These are phyloP conservation scores for Hemitrygon akajei DNA, from an alignment of 2,797 vertebrate species.

Conservation along the genomic window DNA sequence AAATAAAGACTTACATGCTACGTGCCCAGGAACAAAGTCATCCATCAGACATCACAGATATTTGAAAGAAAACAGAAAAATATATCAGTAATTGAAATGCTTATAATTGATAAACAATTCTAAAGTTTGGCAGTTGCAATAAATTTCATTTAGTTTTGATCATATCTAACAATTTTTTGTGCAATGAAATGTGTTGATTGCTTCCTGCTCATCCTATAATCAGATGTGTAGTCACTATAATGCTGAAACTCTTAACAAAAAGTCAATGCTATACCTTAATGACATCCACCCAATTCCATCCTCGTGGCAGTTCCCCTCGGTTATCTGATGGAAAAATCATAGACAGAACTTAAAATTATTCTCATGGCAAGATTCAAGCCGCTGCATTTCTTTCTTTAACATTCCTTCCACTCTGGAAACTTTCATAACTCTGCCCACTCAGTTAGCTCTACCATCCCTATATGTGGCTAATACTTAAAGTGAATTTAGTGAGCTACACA, in stretches of 20 bases:
- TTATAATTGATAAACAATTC: neutral
- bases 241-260: neutral
- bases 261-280: slow-evolving; percentile 71
- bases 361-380: neutral
- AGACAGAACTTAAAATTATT: neutral
- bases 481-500: neutral
- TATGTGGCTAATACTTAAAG: neutral
- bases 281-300: slow-evolving; percentile 96
- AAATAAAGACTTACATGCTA: slow-evolving; percentile 69
- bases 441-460: too few relatives aligned
- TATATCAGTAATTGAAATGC: neutral
- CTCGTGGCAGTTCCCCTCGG: slow-evolving; percentile 89
- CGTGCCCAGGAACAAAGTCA: slow-evolving; percentile 30
- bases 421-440: too few relatives aligned
- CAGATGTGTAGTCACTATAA: neutral
- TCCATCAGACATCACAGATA: neutral
- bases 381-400: neutral
- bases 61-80: neutral
- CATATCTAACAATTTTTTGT: neutral
- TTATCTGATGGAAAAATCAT: slow-evolving; percentile 62
- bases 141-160: neutral
- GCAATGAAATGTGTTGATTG: too few relatives aligned
- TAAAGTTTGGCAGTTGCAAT: neutral
- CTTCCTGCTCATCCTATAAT: neutral
- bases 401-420: too few relatives aligned